Percentiles rank a stretch among this genome's conserved stretches.
These are phyloP conservation scores for Calcarius ornatus DNA, from an alignment of 2,113 vertebrate genomes.

Conservation along the genomic window DNA sequence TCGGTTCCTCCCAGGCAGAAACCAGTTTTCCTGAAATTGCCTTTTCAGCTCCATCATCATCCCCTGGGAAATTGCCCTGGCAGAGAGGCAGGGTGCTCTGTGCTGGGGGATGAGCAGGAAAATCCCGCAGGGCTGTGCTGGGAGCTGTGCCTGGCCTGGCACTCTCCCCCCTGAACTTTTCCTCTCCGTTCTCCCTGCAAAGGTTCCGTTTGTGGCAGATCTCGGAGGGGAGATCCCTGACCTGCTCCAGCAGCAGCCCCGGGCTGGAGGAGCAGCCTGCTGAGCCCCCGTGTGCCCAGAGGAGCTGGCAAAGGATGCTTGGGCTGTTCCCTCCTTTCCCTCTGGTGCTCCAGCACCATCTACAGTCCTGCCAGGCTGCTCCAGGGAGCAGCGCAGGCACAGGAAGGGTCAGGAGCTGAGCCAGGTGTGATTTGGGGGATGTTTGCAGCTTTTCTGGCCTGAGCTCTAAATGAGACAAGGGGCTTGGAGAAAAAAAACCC, in stretches of 20 bases:
- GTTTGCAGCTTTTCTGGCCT: too few relatives aligned
- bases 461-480: too few relatives aligned
- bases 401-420: accelerated
- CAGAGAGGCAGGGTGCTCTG: not conserved
- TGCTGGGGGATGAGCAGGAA: not conserved
- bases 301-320: accelerated
- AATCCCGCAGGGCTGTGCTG: accelerated
- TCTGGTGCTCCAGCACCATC: slow-evolving; percentile 18
- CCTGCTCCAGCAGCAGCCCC: accelerated
- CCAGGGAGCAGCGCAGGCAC: accelerated
- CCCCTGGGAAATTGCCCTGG: not conserved
- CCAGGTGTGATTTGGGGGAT: too few relatives aligned
- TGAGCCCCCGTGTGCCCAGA: not conserved
- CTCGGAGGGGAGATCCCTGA: accelerated
- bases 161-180: not conserved
- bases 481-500: too few relatives aligned
- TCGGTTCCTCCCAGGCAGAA: not conserved
- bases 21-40: not conserved
- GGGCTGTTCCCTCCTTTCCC: not conserved
- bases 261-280: not conserved
- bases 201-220: accelerated
- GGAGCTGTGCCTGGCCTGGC: not conserved
- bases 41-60: not conserved
- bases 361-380: not conserved
- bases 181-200: accelerated